A percentile compares a stretch with the other conserved stretches of the same genome.
These are phyloP conservation scores for Leptopilina boulardi DNA, from an alignment of 1,140 invertebrate species.

Conservation along the genomic window DNA sequence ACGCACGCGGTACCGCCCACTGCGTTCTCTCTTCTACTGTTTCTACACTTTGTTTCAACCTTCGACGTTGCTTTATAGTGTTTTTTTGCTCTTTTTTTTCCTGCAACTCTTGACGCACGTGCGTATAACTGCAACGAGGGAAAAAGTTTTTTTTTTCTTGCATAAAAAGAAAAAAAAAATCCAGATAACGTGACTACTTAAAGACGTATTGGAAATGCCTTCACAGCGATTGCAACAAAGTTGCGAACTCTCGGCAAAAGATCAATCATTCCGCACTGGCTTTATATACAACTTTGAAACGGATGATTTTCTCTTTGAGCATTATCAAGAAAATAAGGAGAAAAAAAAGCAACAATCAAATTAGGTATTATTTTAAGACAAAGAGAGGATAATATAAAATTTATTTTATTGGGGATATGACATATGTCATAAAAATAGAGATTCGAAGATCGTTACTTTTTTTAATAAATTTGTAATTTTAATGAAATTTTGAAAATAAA, in stretches of 20 bases:
- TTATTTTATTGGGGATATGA: too few relatives aligned
- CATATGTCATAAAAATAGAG: too few relatives aligned
- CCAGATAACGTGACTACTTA: not conserved
- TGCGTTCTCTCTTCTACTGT: slow-evolving; percentile 53
- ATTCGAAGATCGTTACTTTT: too few relatives aligned
- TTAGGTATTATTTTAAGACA: not conserved
- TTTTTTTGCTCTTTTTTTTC: not conserved
- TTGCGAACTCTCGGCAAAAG: slow-evolving; percentile 10
- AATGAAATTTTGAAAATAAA: too few relatives aligned
- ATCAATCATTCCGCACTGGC: not conserved
- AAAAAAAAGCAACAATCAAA: not conserved
- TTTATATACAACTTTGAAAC: not conserved
- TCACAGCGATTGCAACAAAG: slow-evolving; percentile 12
- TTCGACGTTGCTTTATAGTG: too few relatives aligned
- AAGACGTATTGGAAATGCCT: not conserved
- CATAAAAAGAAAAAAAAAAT: not conserved
- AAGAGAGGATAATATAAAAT: not conserved
- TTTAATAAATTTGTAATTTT: too few relatives aligned
- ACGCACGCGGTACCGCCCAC: slow-evolving; percentile 70
- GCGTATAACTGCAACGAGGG: slow-evolving; percentile 30
- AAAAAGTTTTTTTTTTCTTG: not conserved
- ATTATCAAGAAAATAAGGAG: not conserved
- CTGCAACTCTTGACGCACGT: slow-evolving; percentile 28
- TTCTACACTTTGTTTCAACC: slow-evolving; percentile 44
- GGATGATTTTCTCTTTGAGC: not conserved